Percentiles rank a stretch among this genome's conserved stretches.
Evolutionary conservation across 2,113 vertebrate species (phyloP).

Genomic region (Bufo gargarizans): DNA sequence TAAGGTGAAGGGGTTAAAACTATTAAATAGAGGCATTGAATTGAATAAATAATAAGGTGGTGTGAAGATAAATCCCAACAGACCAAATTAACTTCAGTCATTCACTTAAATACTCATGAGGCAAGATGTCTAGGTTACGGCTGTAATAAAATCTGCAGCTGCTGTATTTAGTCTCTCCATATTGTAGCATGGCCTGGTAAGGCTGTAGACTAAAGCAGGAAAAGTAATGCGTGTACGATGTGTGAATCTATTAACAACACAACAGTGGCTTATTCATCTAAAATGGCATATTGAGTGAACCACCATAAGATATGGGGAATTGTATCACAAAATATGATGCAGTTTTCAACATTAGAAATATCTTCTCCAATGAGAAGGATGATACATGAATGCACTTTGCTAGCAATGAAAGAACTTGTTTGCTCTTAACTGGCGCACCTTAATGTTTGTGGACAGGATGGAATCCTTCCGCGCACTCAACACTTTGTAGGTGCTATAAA

Average conservation of each 20-base stretch:
- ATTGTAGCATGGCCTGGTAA: too few species aligned
- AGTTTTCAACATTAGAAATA: not conserved
- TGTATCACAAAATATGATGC: not conserved
- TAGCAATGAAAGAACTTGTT: too few species aligned
- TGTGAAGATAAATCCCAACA: not conserved
- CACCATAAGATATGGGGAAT: not conserved
- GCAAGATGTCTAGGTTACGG: not conserved
- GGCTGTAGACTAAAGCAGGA: too few species aligned
- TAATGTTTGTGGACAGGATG: not conserved
- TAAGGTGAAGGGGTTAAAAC: too few species aligned
- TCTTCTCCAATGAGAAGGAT: not conserved
- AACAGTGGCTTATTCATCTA: not conserved
- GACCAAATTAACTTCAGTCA: not conserved
- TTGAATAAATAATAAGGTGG: not conserved
- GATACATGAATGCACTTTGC: not conserved
- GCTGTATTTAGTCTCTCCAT: not conserved
- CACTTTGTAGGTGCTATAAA: not conserved
- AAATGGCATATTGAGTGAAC: not conserved
- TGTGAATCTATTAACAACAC: not conserved
- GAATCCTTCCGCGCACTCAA: not conserved
- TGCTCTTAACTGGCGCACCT: not conserved
- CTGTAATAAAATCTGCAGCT: not conserved
- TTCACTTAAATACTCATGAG: not conserved
- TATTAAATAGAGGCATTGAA: not conserved
- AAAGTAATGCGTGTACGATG: not conserved